phyloP scores from a whole-genome alignment of 2,797 vertebrate species.

The Melanotaenia boesemani region DNA sequence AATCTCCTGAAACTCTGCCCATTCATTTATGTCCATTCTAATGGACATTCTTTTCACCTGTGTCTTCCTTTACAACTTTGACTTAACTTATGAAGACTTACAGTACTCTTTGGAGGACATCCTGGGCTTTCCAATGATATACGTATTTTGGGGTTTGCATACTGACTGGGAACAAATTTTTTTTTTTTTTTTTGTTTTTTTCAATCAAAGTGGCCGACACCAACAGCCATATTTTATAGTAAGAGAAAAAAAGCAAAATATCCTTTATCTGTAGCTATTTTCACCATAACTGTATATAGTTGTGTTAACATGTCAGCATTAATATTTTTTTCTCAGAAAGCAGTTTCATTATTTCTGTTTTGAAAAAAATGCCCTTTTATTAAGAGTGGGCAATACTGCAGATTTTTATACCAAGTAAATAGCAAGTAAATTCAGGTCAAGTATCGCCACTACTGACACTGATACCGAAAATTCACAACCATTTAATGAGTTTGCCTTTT shows the following conservation, averaged over 20 bases:
- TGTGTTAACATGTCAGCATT: neutral
- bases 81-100: no score
- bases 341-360: neutral
- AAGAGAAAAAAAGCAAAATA: slow-evolving; percentile 7
- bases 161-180: neutral
- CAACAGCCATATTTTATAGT: slow-evolving; percentile 17
- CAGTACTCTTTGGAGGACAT: no score
- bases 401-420: no score
- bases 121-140: neutral
- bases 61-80: neutral
- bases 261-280: slow-evolving; percentile 6
- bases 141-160: slow-evolving; percentile 1
- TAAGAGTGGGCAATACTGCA: no score
- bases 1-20: neutral
- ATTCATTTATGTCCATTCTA: neutral
- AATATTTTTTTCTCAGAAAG: slow-evolving; percentile 6
- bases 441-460: no score
- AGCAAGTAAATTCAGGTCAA: no score
- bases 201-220: neutral
- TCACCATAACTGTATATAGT: slow-evolving; percentile 4
- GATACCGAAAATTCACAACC: no score
- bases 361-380: neutral
- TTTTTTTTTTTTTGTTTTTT: neutral
- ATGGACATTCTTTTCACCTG: neutral
- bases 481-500: no score